Percentiles rank a stretch among this genome's conserved stretches.
phyloP scores from a whole-genome alignment of 2,797 vertebrate genomes.

The Okamejei kenojei region DNA sequence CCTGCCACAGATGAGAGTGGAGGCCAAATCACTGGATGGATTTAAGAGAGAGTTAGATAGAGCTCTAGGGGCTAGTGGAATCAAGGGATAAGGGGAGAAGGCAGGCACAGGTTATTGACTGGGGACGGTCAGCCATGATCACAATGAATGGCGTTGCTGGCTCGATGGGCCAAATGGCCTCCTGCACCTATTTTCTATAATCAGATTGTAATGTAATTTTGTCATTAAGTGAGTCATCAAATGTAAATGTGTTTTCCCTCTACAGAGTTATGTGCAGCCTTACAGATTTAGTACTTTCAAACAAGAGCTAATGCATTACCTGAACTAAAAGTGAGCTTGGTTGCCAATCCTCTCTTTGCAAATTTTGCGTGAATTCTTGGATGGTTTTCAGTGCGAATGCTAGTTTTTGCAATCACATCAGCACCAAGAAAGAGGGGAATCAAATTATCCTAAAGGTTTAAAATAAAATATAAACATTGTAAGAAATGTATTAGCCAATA shows the following conservation, averaged over 20 bases:
- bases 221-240: neutral
- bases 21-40: too few species aligned
- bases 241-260: neutral
- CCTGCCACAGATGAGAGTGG: too few species aligned
- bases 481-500: neutral
- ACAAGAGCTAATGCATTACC: slow-evolving; percentile 49
- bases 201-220: neutral
- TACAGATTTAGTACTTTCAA: neutral
- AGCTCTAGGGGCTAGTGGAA: too few species aligned
- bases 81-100: too few species aligned
- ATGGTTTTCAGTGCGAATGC: slow-evolving; percentile 68
- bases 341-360: slow-evolving; percentile 67
- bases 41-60: too few species aligned
- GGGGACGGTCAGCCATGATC: too few species aligned
- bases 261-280: neutral
- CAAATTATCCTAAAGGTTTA: slow-evolving; percentile 51
- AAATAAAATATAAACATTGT: neutral
- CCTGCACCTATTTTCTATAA: neutral
- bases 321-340: slow-evolving; percentile 65
- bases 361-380: slow-evolving; percentile 69
- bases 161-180: too few species aligned
- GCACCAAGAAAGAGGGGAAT: slow-evolving; percentile 69
- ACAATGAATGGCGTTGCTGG: too few species aligned
- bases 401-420: slow-evolving; percentile 65
- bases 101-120: too few species aligned